A percentile compares a stretch with the other conserved stretches of the same genome.
Conservation (phyloP, 2,113 vertebrate genomes). For the Alectura lathami region DNA sequence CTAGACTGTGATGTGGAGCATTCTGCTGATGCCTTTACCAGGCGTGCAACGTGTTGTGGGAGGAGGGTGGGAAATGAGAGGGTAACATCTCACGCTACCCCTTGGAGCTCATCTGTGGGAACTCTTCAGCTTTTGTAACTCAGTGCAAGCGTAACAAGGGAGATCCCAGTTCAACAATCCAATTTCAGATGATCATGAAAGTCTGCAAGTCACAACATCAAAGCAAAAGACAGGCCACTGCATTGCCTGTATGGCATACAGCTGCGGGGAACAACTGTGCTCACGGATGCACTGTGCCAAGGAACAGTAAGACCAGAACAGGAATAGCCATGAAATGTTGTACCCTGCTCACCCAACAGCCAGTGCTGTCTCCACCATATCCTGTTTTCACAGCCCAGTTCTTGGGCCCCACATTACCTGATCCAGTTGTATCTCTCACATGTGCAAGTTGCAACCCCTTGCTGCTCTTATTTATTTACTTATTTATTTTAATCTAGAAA, state of each 20-base stretch:
- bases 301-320: background rate
- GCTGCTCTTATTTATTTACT: background rate
- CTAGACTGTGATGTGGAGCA: background rate
- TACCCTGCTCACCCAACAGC: background rate
- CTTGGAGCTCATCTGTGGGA: background rate
- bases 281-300: background rate
- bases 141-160: background rate
- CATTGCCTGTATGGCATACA: background rate
- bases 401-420: too few relatives aligned
- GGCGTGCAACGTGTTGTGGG: fast-evolving
- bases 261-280: background rate
- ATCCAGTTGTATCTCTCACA: fast-evolving
- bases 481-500: background rate
- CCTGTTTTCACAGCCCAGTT: background rate
- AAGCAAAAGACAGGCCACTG: background rate
- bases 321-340: background rate
- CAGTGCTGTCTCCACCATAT: fast-evolving
- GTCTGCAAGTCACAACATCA: background rate
- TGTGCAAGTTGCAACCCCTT: fast-evolving
- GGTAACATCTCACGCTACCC: background rate
- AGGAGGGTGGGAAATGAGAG: background rate
- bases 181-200: background rate
- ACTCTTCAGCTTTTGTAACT: background rate
- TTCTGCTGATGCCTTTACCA: background rate
- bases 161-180: background rate